Percentiles rank a stretch among this genome's conserved stretches.
Evolutionary conservation across 1,140 invertebrate species (phyloP).

Genomic region (Palaemon carinicauda): DNA sequence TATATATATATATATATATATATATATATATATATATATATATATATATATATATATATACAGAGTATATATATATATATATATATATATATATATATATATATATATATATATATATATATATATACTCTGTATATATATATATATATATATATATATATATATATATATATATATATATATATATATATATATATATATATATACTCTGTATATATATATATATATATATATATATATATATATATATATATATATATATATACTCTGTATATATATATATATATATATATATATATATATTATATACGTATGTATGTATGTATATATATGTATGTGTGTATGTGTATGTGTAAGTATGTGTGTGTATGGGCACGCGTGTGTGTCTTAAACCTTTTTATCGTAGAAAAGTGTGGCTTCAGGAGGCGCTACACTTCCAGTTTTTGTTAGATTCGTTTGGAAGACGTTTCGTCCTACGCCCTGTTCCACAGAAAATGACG

Average conservation of each 20-base stretch:
- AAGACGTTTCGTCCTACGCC: too few relatives aligned
- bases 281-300: not conserved
- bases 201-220: not conserved
- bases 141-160: not conserved
- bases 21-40: not conserved
- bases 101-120: not conserved
- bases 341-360: conserved; percentile 1
- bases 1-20: not conserved
- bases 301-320: not conserved
- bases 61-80: not conserved
- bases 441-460: too few relatives aligned
- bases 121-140: not conserved
- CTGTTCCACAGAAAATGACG: too few relatives aligned
- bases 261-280: not conserved
- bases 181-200: not conserved
- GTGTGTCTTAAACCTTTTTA: too few relatives aligned
- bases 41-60: not conserved
- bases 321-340: not conserved
- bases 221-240: not conserved
- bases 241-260: not conserved
- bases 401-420: too few relatives aligned
- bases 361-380: not conserved
- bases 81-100: not conserved
- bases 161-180: not conserved
- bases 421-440: too few relatives aligned